Evolutionary conservation across 2,113 vertebrate species (phyloP), one percentile per base, ranked within the genome.

Genomic region (Papio anubis): DNA sequence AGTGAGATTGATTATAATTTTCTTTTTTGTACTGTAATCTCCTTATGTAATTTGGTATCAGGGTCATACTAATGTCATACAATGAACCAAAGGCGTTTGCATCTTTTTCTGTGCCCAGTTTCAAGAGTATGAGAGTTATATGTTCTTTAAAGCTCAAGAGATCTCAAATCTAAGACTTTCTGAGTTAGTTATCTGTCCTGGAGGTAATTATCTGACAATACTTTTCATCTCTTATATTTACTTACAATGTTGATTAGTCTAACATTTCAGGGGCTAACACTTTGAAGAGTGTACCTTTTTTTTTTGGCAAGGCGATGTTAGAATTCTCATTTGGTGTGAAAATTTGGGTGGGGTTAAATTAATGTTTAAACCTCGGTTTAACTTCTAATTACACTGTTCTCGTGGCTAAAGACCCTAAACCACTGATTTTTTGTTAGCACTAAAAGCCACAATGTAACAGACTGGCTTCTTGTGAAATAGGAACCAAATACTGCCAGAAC

Each of bases 391-490:
- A 88, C 21, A 66, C 17, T 1, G 27, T 45, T 66, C 73, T 85
- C 52, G 20, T 76, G 57, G 72, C 40, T 59, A 32, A 97, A 94
- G 72, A 92, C 88, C 81, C 93, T 81, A 96, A 97, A 94, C 88
- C 72, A 95, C 80, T 50, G 48, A 48, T 17, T 96, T 91, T 70
- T 97, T 96, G 88, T 96, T 48, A 94, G 80, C 84, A 45, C 70
- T 66, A 38, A 95, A 95, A 97, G 72, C 96, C 96, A 76, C 96
- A 97, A 48, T 38, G 13, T 76, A 94, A 97, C 96, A 97, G 96
- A 52, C 93, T 95, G 20, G 70, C 84, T 94, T 97, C 93, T 97
- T 96, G 94, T 96, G 97, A 97, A 97, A 97, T 73, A 94, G 97
- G 94, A 97, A 85, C 90, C 59, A 66, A 61, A 21, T 79, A n/a